Evolutionary conservation across 2,888 invertebrate genomes (phyloP).

Genomic region (Linhomoeus sp.): DNA sequence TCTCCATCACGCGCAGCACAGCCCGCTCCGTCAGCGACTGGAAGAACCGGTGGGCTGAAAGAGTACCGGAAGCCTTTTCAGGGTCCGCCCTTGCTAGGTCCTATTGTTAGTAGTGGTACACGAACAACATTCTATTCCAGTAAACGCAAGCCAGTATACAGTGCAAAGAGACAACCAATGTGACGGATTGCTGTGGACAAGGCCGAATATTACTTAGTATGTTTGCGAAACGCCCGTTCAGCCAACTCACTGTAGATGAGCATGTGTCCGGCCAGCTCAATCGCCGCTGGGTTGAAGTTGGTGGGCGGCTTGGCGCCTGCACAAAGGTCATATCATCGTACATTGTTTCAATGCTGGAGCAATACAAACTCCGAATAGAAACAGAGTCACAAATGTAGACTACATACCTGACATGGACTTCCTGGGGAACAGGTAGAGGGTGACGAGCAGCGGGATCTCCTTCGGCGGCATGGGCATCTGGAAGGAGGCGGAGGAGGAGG

Average conservation of each 20-base stretch:
- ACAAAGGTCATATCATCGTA: not conserved
- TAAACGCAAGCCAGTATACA: too few species aligned
- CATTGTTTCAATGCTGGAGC: not conserved
- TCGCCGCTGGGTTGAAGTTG: slow-evolving; percentile 23
- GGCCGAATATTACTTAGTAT: not conserved
- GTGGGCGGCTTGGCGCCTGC: slow-evolving; percentile 19
- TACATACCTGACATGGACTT: slow-evolving; percentile 8
- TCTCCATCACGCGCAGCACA: slow-evolving; percentile 20
- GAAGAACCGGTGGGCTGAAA: slow-evolving; percentile 20
- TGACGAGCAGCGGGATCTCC: slow-evolving; percentile 10
- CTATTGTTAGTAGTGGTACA: not conserved
- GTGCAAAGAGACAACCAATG: too few species aligned
- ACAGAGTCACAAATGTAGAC: not conserved
- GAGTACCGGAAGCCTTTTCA: not conserved
- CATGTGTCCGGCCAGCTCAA: slow-evolving; percentile 23
- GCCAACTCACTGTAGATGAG: slow-evolving; percentile 18
- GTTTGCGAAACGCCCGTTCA: not conserved
- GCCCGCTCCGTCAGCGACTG: slow-evolving; percentile 19
- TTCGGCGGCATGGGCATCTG: not conserved
- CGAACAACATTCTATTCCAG: too few species aligned
- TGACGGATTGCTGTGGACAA: too few species aligned
- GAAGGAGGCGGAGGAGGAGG: not conserved
- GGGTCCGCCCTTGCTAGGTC: not conserved
- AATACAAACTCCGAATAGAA: not conserved
- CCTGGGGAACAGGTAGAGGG: slow-evolving; percentile 22